Evolutionary conservation across 92 coral and sea anemone genomes (phyloP), one percentile per base, ranked within the genome.

Genomic region (Parazoanthus darwini): DNA sequence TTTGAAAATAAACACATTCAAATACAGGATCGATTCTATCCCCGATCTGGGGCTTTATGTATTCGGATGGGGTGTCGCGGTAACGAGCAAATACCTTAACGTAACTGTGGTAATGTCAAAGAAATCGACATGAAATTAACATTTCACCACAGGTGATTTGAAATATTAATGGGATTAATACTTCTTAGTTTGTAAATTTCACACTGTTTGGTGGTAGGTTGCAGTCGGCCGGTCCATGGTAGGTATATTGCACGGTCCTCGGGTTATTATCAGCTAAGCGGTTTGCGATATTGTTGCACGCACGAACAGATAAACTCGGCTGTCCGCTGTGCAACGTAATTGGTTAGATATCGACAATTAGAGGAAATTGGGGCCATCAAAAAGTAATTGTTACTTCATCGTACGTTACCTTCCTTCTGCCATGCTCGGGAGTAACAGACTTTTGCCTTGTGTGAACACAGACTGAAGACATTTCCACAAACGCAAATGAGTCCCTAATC

Each of bases 121-220:
- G 67, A 84, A 84, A 84, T 84, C 37, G 87, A 84, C 87, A 84
- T 71, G 79, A 84, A 68, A 84, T 26, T 42, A 44, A 84, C 87
- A 84, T 84, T 71, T 25, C 67, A 35, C 87, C 67, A 33, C 87
- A 84, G 87, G 87, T 84, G 87, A 44, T 51, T 71, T 84, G 43
- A 84, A 84, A 84, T 33, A 84, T 84, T 84, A 84, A 84, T 84
- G 26, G 39, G 44, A 73, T 84, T 84, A 84, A 29, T 70, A 13
- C 67, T 1, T 70, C 35, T 13, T 1, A 81, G 18, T 4, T 58
- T 70, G 77, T 39, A 66, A 8, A 82, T 29, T 82, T 72, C 79
- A 84, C 44, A 44, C 77, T 22, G 78, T 74, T 71, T 72, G 66
- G 68, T 71, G 37, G 71, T 9, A 20, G 25, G 70, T 66, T 63